A percentile compares a stretch with the other conserved stretches of the same genome.
Conservation (phyloP, 1,140 invertebrate species). For the Aphaenogaster floridana region DNA sequence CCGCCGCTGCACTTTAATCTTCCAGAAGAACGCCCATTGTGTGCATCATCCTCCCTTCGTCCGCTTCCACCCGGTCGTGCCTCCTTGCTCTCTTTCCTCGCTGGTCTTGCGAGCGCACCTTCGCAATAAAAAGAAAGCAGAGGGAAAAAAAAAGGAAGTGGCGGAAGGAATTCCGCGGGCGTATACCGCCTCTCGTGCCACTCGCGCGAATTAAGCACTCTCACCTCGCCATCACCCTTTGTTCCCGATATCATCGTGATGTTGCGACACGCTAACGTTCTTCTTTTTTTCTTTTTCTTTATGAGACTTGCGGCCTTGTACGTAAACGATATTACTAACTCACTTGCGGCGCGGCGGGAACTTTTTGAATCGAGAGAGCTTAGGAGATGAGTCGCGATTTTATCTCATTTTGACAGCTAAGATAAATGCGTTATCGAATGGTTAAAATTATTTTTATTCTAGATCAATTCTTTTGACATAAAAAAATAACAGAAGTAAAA, state of each 20-base stretch:
- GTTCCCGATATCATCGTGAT: slow-evolving; percentile 42
- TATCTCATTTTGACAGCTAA: background rate
- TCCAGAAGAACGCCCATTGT: slow-evolving; percentile 79
- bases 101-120: slow-evolving; percentile 8
- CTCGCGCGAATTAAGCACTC: slow-evolving; percentile 74
- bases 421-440: background rate
- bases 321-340: slow-evolving; percentile 14
- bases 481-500: background rate
- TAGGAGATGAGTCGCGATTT: background rate
- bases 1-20: slow-evolving; percentile 77
- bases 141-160: background rate
- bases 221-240: slow-evolving; percentile 63
- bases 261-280: slow-evolving; percentile 20
- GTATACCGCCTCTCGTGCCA: slow-evolving; percentile 40
- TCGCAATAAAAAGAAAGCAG: slow-evolving; percentile 39
- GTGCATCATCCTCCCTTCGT: slow-evolving; percentile 51
- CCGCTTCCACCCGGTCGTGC: background rate
- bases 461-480: background rate
- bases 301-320: background rate
- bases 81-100: slow-evolving; percentile 42
- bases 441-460: background rate
- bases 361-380: background rate
- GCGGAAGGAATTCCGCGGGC: slow-evolving; percentile 39
- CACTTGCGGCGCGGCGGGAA: background rate
- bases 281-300: background rate